These are phyloP conservation scores for Aleiodes sp. DNA, from an alignment of 1,140 invertebrate genomes.

Conservation along the genomic window DNA sequence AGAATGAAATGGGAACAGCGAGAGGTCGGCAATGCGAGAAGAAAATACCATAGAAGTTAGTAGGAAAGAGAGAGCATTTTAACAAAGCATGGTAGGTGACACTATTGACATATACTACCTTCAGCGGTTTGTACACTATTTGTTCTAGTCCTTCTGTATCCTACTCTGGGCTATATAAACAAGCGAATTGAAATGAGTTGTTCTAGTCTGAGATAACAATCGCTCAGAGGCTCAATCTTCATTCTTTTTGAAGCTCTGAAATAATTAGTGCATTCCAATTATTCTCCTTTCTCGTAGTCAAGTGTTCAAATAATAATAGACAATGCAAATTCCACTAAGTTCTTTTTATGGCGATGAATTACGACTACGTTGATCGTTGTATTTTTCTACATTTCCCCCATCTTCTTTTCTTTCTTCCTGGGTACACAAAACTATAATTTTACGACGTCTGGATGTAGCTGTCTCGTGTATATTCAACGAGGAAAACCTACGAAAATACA, in stretches of 20 bases:
- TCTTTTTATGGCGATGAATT: no score
- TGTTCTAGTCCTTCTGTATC: not conserved
- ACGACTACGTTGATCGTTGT: no score
- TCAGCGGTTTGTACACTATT: not conserved
- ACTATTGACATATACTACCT: not conserved
- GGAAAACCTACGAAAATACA: conserved; percentile 7
- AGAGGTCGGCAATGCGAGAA: no score
- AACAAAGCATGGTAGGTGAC: not conserved
- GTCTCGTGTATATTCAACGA: not conserved
- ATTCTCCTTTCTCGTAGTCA: no score
- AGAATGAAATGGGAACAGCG: not conserved
- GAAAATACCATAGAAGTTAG: no score
- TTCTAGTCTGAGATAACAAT: conserved; percentile 8
- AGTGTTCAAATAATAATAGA: no score
- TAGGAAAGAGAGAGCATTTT: no score
- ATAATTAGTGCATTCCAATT: no score
- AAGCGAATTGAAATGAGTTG: conserved; percentile 5
- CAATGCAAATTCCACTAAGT: no score
- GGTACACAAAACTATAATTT: not conserved
- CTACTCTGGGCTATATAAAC: not conserved
- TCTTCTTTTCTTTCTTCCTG: not conserved
- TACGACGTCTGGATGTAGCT: conserved; percentile 14
- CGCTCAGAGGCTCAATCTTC: not conserved
- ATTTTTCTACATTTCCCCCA: not conserved
- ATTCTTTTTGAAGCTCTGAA: no score